A percentile compares a stretch with the other conserved stretches of the same genome.
Conservation (phyloP, 2,113 vertebrate species). For the Gobio gobio region DNA sequence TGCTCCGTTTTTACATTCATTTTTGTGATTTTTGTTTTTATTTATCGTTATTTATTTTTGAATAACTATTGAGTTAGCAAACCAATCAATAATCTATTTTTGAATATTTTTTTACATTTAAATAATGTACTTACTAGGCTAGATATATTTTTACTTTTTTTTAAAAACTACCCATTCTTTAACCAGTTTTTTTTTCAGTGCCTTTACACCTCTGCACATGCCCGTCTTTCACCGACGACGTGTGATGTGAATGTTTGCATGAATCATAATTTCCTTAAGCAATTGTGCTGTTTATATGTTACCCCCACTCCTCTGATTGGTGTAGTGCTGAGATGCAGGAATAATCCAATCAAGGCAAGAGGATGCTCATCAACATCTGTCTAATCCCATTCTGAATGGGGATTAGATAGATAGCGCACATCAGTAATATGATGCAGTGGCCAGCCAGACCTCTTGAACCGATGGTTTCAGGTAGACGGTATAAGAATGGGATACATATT, state of each 20-base stretch:
- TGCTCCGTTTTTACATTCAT: background rate
- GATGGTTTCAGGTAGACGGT: constrained; percentile 25
- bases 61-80: background rate
- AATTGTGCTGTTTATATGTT: background rate
- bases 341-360: constrained; percentile 41
- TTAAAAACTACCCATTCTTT: background rate
- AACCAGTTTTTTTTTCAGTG: background rate
- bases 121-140: background rate
- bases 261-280: constrained; percentile 14
- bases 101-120: background rate
- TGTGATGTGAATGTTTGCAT: constrained; percentile 2
- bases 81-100: background rate
- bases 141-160: background rate
- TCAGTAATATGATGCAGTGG: constrained; percentile 31
- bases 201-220: background rate
- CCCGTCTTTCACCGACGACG: background rate
- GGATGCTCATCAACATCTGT: constrained; percentile 44
- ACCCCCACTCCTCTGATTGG: background rate
- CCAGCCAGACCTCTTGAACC: constrained; percentile 9
- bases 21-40: background rate
- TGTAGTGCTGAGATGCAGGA: constrained; percentile 22
- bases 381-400: constrained; percentile 39
- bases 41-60: background rate
- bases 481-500: constrained; percentile 34
- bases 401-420: constrained; percentile 14